A percentile compares a stretch with the other conserved stretches of the same genome.
phyloP scores from a whole-genome alignment of 2,113 vertebrate genomes.

The Danio rerio region GRCz12tu NC_133199.1:10997501-10998000 shows the following conservation, averaged over 20 bases:
- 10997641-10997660: no score
- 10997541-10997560: no score
- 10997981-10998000: conserved; percentile 46
- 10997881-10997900: conserved; percentile 14
- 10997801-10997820: conserved; percentile 37
- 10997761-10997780: not conserved
- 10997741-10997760: not conserved
- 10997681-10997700: no score
- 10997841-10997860: conserved; percentile 28
- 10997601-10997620: no score
- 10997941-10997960: conserved; percentile 25
- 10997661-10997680: no score
- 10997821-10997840: conserved; percentile 50
- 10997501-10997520: no score
- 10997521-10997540: no score
- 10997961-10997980: conserved; percentile 10
- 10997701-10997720: no score
- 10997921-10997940: not conserved
- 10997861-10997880: conserved; percentile 32
- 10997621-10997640: no score
- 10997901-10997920: conserved; percentile 22
- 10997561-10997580: no score
- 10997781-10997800: not conserved
- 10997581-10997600: no score
- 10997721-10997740: no score